Evolutionary conservation across 2,888 invertebrate genomes (phyloP).

Genomic region (Coecobrya sp.): DNA sequence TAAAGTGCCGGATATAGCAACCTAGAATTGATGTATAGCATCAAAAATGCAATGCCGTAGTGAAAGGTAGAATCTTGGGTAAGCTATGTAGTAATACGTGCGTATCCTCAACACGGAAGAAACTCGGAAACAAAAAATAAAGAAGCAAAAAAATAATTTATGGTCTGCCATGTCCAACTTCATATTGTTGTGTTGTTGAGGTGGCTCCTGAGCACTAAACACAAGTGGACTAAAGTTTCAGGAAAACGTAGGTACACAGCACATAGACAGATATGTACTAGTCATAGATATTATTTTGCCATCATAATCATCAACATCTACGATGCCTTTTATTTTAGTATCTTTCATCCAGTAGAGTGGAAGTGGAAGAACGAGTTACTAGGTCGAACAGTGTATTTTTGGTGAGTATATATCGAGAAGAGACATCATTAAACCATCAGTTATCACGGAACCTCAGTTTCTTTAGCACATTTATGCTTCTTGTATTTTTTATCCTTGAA

Average conservation of each 20-base stretch:
- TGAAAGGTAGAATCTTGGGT: neutral
- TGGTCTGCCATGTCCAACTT: constrained; percentile 67
- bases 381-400: neutral
- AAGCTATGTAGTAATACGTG: neutral
- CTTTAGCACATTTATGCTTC: neutral
- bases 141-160: constrained; percentile 55
- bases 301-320: neutral
- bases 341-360: neutral
- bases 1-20: too few relatives aligned
- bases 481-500: neutral
- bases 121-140: neutral
- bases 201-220: neutral
- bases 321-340: neutral
- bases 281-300: neutral
- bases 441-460: constrained; percentile 36
- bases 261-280: neutral
- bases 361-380: neutral
- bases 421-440: constrained; percentile 59
- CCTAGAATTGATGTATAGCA: neutral
- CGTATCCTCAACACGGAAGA: neutral
- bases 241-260: neutral
- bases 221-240: neutral
- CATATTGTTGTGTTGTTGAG: constrained; percentile 25
- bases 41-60: neutral
- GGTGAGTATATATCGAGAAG: neutral